Evolutionary conservation across 2,797 vertebrate genomes (phyloP), one percentile per base, ranked within the genome.

Genomic region (Cyprinella venusta): DNA sequence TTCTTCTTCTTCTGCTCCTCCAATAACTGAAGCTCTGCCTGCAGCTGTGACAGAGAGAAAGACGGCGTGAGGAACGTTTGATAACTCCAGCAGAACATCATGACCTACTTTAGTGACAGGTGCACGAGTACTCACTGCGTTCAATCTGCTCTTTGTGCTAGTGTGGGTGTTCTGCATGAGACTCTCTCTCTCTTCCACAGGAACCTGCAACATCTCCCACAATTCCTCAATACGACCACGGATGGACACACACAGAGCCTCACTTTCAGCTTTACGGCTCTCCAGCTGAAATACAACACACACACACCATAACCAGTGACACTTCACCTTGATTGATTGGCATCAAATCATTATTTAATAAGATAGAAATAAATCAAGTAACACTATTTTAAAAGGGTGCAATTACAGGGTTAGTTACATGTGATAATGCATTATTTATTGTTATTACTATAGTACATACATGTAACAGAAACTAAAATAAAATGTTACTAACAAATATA

Each of bases 1-100:
- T 97, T 98, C 87, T 96, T 94, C 85, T 94, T 89, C 90, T 98
- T 97, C 81, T 98, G 88, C 87, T 96, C 89, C 86, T 97, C 94
- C 42, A 99, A 89, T 19, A 84, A 94, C 36, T 95, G 91, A 21
- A 94, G 90, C 90, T 98, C 97, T 30, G 90, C 54, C 69, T 94
- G 93, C 83, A 99, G 89, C 96, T 97, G 72, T 5, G 42, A 52
- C 19, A 45, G 74, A 5, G 24, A 26, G 56, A 52, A 36, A 56
- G 6, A 69, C 63, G 3, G 45, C 21, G 4, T 16, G 30, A 63
- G 48, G 26, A 4, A 8, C 10, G 40, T 15, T 74, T 59, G 18
- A 33, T 1, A 21, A 36, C 40, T 56, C 13, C 72, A 74, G 71
- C 71, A 80, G 65, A 59, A 79, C 63, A 45, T 5, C 36, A 18